Evolutionary conservation across 2,113 vertebrate species (phyloP).

Genomic region (Muscicapa adusta): DNA sequence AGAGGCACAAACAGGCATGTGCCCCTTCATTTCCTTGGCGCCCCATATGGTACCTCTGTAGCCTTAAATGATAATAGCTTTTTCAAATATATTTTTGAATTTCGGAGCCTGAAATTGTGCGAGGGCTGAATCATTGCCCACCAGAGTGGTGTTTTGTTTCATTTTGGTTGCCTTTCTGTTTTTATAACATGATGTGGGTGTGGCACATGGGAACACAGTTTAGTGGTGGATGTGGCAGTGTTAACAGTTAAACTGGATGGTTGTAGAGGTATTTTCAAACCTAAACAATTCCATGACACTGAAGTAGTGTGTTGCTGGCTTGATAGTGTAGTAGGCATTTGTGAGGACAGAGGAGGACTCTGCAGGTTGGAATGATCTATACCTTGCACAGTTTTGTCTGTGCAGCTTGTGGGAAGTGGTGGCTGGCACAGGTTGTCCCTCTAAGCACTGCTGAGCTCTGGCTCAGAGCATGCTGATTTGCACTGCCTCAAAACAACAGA

Average conservation of each 20-base stretch:
- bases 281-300: fast-evolving
- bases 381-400: neutral
- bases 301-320: neutral
- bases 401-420: neutral
- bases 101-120: neutral
- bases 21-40: neutral
- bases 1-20: neutral
- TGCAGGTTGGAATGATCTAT: neutral
- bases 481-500: neutral
- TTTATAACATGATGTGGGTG: neutral
- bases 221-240: neutral
- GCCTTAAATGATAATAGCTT: neutral
- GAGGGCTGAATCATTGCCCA: neutral
- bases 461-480: neutral
- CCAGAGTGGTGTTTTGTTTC: neutral
- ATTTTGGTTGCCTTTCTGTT: neutral
- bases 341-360: neutral
- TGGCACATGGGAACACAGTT: neutral
- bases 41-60: neutral
- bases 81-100: neutral
- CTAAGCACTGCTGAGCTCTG: neutral
- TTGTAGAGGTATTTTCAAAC: neutral
- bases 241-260: neutral
- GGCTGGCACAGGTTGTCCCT: neutral
- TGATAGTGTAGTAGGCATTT: neutral